Evolutionary conservation across 1,140 invertebrate genomes (phyloP).

Genomic region (Lepidurus arcticus): DNA sequence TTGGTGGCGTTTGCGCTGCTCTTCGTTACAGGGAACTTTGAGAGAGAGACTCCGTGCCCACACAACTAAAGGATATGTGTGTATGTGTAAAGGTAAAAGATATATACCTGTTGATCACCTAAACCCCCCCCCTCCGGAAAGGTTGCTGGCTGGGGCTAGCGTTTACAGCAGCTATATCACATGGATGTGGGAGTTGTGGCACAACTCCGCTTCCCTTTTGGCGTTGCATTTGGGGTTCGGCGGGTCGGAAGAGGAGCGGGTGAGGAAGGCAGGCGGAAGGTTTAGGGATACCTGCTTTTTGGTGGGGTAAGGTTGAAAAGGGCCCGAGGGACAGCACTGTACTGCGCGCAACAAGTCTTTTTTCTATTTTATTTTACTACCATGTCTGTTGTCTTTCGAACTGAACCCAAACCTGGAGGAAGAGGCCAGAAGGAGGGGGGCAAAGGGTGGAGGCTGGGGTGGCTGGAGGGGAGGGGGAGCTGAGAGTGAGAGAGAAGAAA

Average conservation of each 20-base stretch:
- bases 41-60: background rate
- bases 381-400: slow-evolving; percentile 8
- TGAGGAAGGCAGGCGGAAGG: background rate
- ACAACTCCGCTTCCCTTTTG: background rate
- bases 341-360: background rate
- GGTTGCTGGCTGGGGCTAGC: background rate
- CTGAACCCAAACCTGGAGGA: slow-evolving; percentile 3
- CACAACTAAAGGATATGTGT: background rate
- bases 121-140: background rate
- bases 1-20: background rate
- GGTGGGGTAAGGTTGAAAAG: slow-evolving; percentile 1
- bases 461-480: background rate
- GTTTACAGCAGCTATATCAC: background rate
- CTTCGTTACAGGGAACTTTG: background rate
- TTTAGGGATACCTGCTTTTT: slow-evolving; percentile 1
- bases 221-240: background rate
- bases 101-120: background rate
- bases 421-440: no score
- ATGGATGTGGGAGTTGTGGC: slow-evolving; percentile 4
- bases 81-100: background rate
- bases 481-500: background rate
- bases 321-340: background rate
- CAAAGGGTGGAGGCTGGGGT: background rate
- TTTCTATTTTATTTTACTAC: slow-evolving; percentile 4
- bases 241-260: background rate